Percentiles rank a stretch among this genome's conserved stretches.
Conservation (phyloP, 1,140 invertebrate genomes). For the Carposina sasakii region DNA sequence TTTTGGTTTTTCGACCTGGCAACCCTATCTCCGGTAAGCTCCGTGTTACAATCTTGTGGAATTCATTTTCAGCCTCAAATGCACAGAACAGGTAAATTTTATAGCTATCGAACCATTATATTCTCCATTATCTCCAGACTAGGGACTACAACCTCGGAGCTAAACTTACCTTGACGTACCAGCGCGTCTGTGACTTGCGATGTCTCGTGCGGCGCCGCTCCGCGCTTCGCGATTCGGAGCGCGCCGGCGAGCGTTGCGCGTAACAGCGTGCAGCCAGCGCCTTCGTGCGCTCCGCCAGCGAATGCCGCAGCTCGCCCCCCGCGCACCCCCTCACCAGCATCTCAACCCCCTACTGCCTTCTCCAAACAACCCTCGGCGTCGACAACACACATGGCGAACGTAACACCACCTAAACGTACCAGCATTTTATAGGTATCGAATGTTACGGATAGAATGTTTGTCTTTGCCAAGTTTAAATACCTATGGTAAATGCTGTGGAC, state of each 20-base stretch:
- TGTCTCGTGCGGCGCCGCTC: conserved; percentile 49
- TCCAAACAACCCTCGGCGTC: conserved; percentile 19
- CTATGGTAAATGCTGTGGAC: too few species aligned
- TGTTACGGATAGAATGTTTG: too few species aligned
- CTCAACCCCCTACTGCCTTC: conserved; percentile 29
- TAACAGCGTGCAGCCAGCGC: conserved; percentile 59
- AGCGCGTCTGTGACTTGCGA: conserved; percentile 59
- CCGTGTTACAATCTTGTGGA: too few species aligned
- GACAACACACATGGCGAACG: conserved; percentile 19
- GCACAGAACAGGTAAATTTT: too few species aligned
- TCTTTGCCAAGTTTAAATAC: too few species aligned
- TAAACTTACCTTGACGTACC: conserved; percentile 68
- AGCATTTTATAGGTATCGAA: too few species aligned
- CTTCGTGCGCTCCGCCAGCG: conserved; percentile 63
- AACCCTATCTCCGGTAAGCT: too few species aligned
- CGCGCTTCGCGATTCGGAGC: conserved; percentile 39
- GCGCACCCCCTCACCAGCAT: conserved; percentile 63
- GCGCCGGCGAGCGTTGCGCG: conserved; percentile 55
- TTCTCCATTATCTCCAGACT: too few species aligned
- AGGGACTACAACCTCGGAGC: too few species aligned
- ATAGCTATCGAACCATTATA: too few species aligned
- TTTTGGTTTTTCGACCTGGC: too few species aligned
- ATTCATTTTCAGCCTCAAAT: too few species aligned
- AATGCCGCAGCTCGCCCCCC: conserved; percentile 57
- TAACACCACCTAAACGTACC: not conserved